phyloP scores from a whole-genome alignment of 1,140 invertebrate genomes.

The Rhyzopertha dominica region DNA sequence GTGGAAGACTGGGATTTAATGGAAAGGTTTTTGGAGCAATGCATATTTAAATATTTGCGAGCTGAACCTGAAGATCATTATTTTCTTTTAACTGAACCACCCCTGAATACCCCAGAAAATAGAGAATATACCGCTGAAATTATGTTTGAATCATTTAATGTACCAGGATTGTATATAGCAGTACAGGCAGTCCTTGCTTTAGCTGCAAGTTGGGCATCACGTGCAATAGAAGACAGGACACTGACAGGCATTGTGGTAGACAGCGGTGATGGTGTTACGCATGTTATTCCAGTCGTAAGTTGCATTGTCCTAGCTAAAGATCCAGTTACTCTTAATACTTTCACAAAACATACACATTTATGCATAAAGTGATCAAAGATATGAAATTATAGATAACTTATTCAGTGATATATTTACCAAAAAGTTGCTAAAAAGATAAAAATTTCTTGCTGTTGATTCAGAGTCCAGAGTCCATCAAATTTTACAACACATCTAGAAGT shows the following conservation, averaged over 20 bases:
- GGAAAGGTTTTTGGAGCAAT: slow-evolving; percentile 98
- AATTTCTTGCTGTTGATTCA: no score
- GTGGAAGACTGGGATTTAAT: slow-evolving; percentile 99
- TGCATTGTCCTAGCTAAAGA: no score
- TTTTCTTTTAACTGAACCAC: slow-evolving; percentile 98
- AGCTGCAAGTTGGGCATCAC: slow-evolving; percentile 95
- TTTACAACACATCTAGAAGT: no score
- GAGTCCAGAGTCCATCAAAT: no score
- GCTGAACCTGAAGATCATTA: slow-evolving; percentile 99
- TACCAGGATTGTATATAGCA: slow-evolving; percentile 97
- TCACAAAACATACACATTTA: no score
- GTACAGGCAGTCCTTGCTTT: slow-evolving; percentile 97
- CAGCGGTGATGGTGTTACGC: slow-evolving; percentile 99
- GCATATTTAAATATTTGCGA: slow-evolving; percentile 97
- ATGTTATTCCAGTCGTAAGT: slow-evolving; percentile 95
- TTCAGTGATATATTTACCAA: no score
- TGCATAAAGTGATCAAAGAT: no score
- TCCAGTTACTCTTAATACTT: no score
- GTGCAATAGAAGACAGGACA: slow-evolving; percentile 81
- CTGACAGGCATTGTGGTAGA: slow-evolving; percentile 98
- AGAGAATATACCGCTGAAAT: slow-evolving; percentile 99
- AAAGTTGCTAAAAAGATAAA: no score
- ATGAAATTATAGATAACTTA: no score
- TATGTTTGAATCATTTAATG: slow-evolving; percentile 99
- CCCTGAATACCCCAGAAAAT: slow-evolving; percentile 98